Evolutionary conservation across 1,140 invertebrate species (phyloP).

Genomic region (Anoplophora glabripennis): DNA sequence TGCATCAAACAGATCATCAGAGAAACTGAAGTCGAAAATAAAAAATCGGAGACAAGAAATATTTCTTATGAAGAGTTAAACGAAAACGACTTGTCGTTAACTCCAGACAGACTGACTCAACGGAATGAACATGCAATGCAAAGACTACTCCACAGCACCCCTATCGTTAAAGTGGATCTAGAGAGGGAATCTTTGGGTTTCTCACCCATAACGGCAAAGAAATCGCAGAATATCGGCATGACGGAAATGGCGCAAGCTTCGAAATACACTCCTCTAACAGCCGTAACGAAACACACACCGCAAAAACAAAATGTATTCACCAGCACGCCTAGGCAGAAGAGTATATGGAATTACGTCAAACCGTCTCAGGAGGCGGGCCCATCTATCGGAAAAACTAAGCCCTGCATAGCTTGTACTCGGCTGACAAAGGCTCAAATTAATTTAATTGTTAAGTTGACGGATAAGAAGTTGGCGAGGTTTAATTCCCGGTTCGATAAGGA

Average conservation of each 20-base stretch:
- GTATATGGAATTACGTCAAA: slow-evolving; percentile 39
- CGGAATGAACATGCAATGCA: background rate
- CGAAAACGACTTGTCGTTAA: background rate
- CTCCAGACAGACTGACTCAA: background rate
- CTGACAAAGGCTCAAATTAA: slow-evolving; percentile 33
- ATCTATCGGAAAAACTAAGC: slow-evolving; percentile 18
- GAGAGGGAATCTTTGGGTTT: slow-evolving; percentile 3
- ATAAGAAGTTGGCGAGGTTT: slow-evolving; percentile 36
- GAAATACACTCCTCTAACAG: slow-evolving; percentile 19
- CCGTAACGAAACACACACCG: slow-evolving; percentile 4
- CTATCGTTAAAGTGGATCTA: background rate
- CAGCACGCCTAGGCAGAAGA: slow-evolving; percentile 38
- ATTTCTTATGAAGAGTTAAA: background rate
- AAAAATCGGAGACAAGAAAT: too few species aligned
- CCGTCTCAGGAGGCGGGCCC: slow-evolving; percentile 11
- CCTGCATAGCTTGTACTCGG: slow-evolving; percentile 38
- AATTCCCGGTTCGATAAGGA: slow-evolving; percentile 28
- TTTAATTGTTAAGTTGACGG: slow-evolving; percentile 36
- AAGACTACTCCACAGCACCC: background rate
- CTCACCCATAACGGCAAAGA: background rate
- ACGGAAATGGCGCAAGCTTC: slow-evolving; percentile 11
- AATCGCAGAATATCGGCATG: background rate
- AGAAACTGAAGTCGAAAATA: too few species aligned
- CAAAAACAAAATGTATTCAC: slow-evolving; percentile 21
- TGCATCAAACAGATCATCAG: too few species aligned